Percentiles rank a stretch among this genome's conserved stretches.
Evolutionary conservation across 2,113 vertebrate genomes (phyloP).

Genomic region (Ochotona curzoniae): DNA sequence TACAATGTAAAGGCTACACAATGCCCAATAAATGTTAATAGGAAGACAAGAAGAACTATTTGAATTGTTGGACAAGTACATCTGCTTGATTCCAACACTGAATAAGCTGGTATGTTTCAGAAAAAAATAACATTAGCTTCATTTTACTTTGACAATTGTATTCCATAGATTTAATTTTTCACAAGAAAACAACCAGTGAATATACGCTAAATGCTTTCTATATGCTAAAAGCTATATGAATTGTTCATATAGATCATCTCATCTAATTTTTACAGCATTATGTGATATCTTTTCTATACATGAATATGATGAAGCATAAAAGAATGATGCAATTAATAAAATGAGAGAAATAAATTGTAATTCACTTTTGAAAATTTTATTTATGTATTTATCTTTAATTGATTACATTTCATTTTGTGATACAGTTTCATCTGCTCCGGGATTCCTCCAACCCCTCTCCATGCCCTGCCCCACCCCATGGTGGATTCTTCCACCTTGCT

Average conservation of each 20-base stretch:
- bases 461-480: too few relatives aligned
- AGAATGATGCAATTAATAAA: too few relatives aligned
- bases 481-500: too few relatives aligned
- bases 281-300: not conserved
- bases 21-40: not conserved
- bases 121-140: not conserved
- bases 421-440: too few relatives aligned
- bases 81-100: not conserved
- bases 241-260: not conserved
- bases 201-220: not conserved
- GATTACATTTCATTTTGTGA: too few relatives aligned
- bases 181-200: not conserved
- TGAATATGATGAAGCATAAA: not conserved
- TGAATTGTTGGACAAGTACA: not conserved
- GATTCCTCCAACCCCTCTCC: too few relatives aligned
- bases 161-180: not conserved
- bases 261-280: not conserved
- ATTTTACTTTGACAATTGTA: not conserved
- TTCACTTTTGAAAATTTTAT: not conserved
- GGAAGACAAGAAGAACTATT: not conserved
- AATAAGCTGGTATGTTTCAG: not conserved
- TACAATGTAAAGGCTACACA: not conserved
- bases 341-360: too few relatives aligned
- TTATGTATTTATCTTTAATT: not conserved
- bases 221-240: not conserved